phyloP scores from a whole-genome alignment of 2,888 invertebrate genomes.

The Cecidostiba fungosa region DNA sequence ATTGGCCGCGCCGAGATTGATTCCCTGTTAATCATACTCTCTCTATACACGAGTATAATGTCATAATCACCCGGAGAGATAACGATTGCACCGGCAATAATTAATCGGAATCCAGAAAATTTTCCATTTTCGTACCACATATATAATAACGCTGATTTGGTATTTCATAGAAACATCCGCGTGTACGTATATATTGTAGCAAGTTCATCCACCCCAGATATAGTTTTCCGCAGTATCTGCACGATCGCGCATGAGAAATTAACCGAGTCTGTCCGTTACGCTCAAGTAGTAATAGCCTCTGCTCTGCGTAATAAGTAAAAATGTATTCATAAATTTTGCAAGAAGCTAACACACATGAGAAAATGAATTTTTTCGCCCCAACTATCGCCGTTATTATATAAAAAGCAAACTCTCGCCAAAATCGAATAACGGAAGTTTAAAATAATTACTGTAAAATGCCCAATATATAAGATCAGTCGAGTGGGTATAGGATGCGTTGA shows the following conservation, averaged over 20 bases:
- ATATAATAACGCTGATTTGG: too few relatives aligned
- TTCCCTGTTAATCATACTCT: slow-evolving; percentile 15
- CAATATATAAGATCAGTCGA: not conserved
- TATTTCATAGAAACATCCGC: not conserved
- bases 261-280: slow-evolving; percentile 53
- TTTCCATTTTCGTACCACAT: not conserved
- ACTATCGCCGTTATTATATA: too few relatives aligned
- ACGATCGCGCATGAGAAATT: slow-evolving; percentile 56
- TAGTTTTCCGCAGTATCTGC: slow-evolving; percentile 34
- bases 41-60: not conserved
- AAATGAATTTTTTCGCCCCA: not conserved
- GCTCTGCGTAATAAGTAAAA: slow-evolving; percentile 41
- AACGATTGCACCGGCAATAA: not conserved
- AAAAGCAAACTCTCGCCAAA: too few relatives aligned
- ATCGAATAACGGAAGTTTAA: too few relatives aligned
- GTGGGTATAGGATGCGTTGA: not conserved
- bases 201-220: slow-evolving; percentile 45
- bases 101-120: slow-evolving; percentile 7
- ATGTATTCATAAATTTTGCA: slow-evolving; percentile 10
- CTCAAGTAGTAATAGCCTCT: slow-evolving; percentile 39
- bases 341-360: not conserved
- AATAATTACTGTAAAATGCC: too few relatives aligned
- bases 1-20: not conserved
- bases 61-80: not conserved
- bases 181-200: slow-evolving; percentile 10